These are phyloP conservation scores for Bicyclus anynana DNA, from an alignment of 1,140 invertebrate species.

Conservation along the genomic window DNA sequence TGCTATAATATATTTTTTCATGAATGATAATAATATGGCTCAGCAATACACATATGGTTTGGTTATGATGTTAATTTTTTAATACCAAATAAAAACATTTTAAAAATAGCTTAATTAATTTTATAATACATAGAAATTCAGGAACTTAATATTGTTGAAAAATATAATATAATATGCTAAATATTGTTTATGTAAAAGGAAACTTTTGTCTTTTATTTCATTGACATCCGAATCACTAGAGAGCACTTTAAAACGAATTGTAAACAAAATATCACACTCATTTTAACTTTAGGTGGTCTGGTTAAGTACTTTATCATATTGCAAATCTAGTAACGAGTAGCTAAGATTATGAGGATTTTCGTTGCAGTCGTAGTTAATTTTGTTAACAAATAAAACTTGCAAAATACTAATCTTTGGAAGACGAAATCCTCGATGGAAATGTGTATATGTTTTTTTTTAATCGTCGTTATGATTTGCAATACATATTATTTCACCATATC, in stretches of 20 bases:
- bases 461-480: conserved; percentile 32
- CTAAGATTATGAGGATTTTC: conserved; percentile 10
- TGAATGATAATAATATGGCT: conserved; percentile 64
- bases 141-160: conserved; percentile 38
- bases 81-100: conserved; percentile 20
- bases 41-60: conserved; percentile 35
- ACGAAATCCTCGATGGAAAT: conserved; percentile 17
- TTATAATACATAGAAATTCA: conserved; percentile 29
- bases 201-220: conserved; percentile 28
- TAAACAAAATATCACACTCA: conserved; percentile 69
- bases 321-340: conserved; percentile 29
- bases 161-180: conserved; percentile 10
- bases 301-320: conserved; percentile 63
- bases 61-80: conserved; percentile 13
- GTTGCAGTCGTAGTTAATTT: conserved; percentile 8
- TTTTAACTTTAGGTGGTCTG: conserved; percentile 54
- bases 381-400: conserved; percentile 9
- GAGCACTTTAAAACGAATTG: conserved; percentile 57
- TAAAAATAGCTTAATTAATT: conserved; percentile 16
- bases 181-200: conserved; percentile 16
- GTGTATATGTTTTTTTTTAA: conserved; percentile 17
- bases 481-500: conserved; percentile 47
- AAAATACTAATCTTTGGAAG: conserved; percentile 26
- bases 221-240: conserved; percentile 48
- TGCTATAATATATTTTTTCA: conserved; percentile 46